Evolutionary conservation across 2,113 vertebrate genomes (phyloP).

Genomic region (Pionites leucogaster): DNA sequence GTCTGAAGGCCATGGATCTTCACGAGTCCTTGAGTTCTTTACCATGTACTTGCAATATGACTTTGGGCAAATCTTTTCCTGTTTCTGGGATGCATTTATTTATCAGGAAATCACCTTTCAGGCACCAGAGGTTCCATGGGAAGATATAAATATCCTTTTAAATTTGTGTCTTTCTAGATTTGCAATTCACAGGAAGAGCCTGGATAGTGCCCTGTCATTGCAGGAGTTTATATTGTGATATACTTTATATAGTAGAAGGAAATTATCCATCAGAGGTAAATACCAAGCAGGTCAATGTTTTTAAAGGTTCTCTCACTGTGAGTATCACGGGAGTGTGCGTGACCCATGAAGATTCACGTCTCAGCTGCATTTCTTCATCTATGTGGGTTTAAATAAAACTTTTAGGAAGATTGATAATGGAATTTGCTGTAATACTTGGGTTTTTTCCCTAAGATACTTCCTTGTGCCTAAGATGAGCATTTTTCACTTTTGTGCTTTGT

Average conservation of each 20-base stretch:
- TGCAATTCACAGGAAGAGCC: not conserved
- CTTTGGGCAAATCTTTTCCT: not conserved
- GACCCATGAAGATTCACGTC: not conserved
- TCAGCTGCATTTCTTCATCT: not conserved
- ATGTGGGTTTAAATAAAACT: not conserved
- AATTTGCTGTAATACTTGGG: not conserved
- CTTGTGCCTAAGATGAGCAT: not conserved
- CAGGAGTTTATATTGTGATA: not conserved
- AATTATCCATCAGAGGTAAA: not conserved
- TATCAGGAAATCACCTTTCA: not conserved
- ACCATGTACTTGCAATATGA: not conserved
- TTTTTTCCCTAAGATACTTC: not conserved
- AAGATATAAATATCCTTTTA: not conserved
- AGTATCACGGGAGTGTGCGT: not conserved
- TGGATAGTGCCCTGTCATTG: not conserved
- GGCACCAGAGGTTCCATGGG: not conserved
- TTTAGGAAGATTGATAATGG: not conserved
- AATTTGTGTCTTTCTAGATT: not conserved
- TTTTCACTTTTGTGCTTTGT: slow-evolving; percentile 44
- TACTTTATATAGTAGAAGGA: not conserved
- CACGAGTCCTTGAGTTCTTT: not conserved
- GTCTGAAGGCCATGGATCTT: not conserved
- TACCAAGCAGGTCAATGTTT: not conserved
- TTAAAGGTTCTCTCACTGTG: not conserved
- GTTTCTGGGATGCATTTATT: not conserved